A percentile compares a stretch with the other conserved stretches of the same genome.
These are phyloP conservation scores for Ciona savignyi DNA, from an alignment of 23 tunicate species.

Conservation along the genomic window DNA sequence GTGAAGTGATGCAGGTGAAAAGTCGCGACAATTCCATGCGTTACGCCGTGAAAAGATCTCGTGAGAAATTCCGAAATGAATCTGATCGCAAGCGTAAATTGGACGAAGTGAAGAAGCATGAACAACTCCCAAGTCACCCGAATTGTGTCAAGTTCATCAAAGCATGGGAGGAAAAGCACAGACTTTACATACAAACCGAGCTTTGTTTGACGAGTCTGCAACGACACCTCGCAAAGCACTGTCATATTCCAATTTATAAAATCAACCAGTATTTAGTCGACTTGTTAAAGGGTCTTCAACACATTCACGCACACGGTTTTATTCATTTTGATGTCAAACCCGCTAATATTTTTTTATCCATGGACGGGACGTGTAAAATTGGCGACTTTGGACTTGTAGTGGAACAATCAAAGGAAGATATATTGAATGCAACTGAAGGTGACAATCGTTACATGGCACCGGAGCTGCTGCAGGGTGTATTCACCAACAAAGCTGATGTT, in stretches of 20 bases:
- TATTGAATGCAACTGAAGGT: conserved; percentile 61
- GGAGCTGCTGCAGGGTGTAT: conserved; percentile 50
- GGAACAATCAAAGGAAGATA: conserved; percentile 24
- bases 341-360: conserved; percentile 59
- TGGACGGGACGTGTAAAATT: conserved; percentile 52
- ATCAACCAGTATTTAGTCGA: conserved; percentile 69
- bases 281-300: conserved; percentile 61
- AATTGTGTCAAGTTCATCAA: conserved; percentile 73
- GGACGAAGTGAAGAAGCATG: conserved; percentile 78
- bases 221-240: conserved; percentile 31
- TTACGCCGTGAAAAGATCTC: conserved; percentile 72
- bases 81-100: conserved; percentile 67
- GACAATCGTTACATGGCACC: conserved; percentile 92
- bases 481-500: conserved; percentile 77
- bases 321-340: conserved; percentile 90
- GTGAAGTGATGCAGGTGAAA: conserved; percentile 73
- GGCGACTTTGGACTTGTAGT: conserved; percentile 88
- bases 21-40: conserved; percentile 37
- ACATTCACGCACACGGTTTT: conserved; percentile 67
- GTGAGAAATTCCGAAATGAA: conserved; percentile 71
- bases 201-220: conserved; percentile 69
- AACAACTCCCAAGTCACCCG: conserved; percentile 58
- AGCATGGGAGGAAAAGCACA: conserved; percentile 95
- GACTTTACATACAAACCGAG: conserved; percentile 82
- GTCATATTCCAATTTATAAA: conserved; percentile 14